Base-by-base conservation (phyloP, 37 sponge, comb jelly and placozoan species). In the Cliona cf. orientalis region DNA sequence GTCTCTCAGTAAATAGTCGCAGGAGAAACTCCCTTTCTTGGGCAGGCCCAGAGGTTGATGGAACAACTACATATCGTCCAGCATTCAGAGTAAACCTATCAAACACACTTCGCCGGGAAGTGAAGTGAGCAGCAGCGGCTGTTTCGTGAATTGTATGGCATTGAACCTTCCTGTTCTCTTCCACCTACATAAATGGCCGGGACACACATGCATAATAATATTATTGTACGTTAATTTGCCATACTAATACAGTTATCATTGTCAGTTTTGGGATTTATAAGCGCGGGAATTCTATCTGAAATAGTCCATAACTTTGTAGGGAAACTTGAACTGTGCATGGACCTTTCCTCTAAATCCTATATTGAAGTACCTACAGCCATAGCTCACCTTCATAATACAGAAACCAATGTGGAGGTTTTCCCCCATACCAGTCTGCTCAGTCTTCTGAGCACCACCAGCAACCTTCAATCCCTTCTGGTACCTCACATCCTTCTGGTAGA, bases 51-150 rank as follows among this genome's bases (percentile, higher is more conserved):
- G 86, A 97, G 28, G 97, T 97, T 17, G 92, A 82, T 0, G 97
- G 95, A 9, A 97, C 75, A 32, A 94, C 46, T 28, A 97, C 87
- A 62, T 97, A 97, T 39, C 87, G 71, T 1, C 97, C 97, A 2
- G 65, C 62, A 57, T 74, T 67, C 26, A 97, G 84, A 0, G 60
- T 79, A 55, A 90, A 89, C 43, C 62, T 66, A 1, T 74, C 89
- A 84, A 88, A 90, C 17, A 84, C 88, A 31, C 80, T 80, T 0
- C 94, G 66, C 4, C 79, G 46, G 59, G 90, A 85, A 22, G 71
- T 87, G 73, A 65, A 96, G 26, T 69, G 75, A 12, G 74, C 68
- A 41, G 80, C 32, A 25, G 56, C 91, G 6, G 82, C 93, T 34
- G 63, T 80, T 75, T 90, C 86, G 42, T 87, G 85, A 6, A 90